Evolutionary conservation across 2,888 invertebrate species (phyloP).

Genomic region (Lutraria lutraria): DNA sequence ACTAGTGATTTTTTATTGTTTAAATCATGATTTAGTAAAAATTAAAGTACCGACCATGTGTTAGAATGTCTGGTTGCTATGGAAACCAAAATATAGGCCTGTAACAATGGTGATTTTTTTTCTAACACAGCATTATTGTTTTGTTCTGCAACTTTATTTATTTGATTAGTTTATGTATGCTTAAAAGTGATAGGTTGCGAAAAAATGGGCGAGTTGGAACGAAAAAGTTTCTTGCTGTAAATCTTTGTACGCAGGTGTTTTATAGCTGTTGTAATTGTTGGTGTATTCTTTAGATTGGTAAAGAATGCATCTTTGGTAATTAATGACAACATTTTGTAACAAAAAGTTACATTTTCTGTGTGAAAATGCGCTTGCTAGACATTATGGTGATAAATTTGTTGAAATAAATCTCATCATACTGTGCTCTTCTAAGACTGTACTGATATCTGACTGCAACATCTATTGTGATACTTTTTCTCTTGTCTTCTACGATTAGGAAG

Average conservation of each 20-base stretch:
- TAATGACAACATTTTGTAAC: constrained; percentile 18
- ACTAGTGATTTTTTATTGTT: not conserved
- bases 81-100: not conserved
- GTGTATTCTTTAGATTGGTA: not conserved
- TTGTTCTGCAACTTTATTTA: not conserved
- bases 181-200: not conserved
- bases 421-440: not conserved
- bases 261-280: not conserved
- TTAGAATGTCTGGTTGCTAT: constrained; percentile 12
- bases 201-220: not conserved
- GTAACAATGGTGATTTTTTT: not conserved
- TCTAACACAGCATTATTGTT: not conserved
- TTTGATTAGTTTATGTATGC: not conserved
- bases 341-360: not conserved
- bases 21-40: not conserved
- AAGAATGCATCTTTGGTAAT: constrained; percentile 9
- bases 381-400: constrained; percentile 17
- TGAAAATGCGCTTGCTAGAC: constrained; percentile 15
- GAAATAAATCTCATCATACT: not conserved
- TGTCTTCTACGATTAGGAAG: constrained; percentile 1
- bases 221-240: not conserved
- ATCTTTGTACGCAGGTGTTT: not conserved
- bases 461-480: not conserved
- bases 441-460: not conserved
- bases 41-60: not conserved